Base-by-base conservation (phyloP, 2,797 vertebrate genomes). In the Nasua narica region DNA sequence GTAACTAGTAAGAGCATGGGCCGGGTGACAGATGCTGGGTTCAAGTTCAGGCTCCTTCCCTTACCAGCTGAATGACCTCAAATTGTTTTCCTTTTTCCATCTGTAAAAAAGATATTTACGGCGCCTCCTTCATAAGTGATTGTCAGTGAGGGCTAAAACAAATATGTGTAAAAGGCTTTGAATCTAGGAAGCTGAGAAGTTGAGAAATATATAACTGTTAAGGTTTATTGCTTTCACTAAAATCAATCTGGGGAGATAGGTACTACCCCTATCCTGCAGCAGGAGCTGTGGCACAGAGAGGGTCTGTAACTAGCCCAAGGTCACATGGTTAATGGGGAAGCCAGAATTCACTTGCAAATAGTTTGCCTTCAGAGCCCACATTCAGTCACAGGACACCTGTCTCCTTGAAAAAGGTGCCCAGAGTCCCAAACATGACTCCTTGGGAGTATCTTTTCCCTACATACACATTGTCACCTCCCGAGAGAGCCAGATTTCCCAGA, bases 31-130 rank as follows among this genome's bases (percentile, higher is more conserved):
- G 76, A 50, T 1, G 0, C 85, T 62, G 50, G 25, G 56, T 92
- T 91, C 78, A 56, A 48, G 84, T 85, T 43, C 69, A 48, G 35
- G 23, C n/a, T 54, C 23, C 62, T 29, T 83, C 32, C 46, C 50
- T 95, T 77, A 87, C 52, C 76, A 96, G 87, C 92, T 65, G 65
- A 67, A 29, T 85, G 43, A 70, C 78, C n/a, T 91, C 62, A 46
- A 56, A 54, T 60, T 46, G 74, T 79, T 77, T 69, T 32, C 32
- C 27, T 88, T 86, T 87, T n/a, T 35, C 58, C n/a, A 29, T 74
- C 70, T 86, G 9, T 81, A 11, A 87, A 84, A 96, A 81, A 76
- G 29, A 40, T 92, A 50, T 91, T 91, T 93, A 89, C 72, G 43
- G 40, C 7, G 5, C 27, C 65, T 87, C n/a, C 67, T 91, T 94